Percentiles rank a stretch among this genome's conserved stretches.
These are phyloP conservation scores for Grammomys surdaster DNA, from an alignment of 2,113 vertebrate species.

Conservation along the genomic window DNA sequence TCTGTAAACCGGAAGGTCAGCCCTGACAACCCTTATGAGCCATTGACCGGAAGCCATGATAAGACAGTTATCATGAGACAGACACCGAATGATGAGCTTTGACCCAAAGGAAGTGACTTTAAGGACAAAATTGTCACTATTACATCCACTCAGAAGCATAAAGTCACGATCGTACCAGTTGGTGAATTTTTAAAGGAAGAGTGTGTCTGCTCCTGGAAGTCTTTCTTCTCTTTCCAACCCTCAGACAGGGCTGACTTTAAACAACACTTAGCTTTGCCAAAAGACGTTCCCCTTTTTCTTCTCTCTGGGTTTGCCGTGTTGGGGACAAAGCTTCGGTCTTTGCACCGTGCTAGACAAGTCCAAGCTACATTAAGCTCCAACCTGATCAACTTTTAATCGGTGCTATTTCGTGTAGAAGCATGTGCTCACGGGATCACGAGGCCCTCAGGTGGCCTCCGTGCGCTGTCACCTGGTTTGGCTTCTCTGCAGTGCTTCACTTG, in stretches of 20 bases:
- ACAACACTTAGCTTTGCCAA: neutral
- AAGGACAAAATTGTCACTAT: neutral
- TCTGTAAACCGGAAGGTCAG: neutral
- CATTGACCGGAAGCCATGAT: neutral
- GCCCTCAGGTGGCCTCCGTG: neutral
- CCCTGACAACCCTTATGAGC: neutral
- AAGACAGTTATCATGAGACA: neutral
- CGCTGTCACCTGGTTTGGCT: neutral
- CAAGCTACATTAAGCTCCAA: neutral
- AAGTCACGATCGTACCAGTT: neutral
- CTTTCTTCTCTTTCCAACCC: neutral
- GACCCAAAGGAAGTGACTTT: neutral
- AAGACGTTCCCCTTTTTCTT: too few relatives aligned
- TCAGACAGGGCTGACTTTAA: neutral
- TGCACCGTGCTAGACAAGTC: neutral
- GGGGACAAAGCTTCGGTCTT: neutral
- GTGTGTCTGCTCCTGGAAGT: neutral
- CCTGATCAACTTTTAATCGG: neutral
- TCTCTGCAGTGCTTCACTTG: neutral
- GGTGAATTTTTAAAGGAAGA: slow-evolving; percentile 18
- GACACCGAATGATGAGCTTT: neutral
- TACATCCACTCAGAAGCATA: neutral
- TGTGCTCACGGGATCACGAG: neutral
- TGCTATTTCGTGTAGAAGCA: neutral
- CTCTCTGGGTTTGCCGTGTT: neutral